These are phyloP conservation scores for Aythya baeri DNA, from an alignment of 2,113 vertebrate genomes.

Conservation along the genomic window DNA sequence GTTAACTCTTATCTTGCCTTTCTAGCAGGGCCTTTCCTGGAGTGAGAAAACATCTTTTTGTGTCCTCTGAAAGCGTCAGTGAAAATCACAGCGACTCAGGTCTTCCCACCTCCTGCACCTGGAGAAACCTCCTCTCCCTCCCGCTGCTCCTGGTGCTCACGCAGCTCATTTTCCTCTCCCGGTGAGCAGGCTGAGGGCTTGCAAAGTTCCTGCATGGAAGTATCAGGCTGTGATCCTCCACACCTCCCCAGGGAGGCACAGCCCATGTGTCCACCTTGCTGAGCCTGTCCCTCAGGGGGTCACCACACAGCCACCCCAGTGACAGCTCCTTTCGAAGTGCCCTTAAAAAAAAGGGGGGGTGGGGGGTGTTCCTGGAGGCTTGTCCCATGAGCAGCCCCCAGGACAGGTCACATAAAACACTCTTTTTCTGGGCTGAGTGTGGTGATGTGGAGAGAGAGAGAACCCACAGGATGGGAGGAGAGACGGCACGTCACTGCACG, in stretches of 20 bases:
- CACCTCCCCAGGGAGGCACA: not conserved
- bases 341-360: not conserved
- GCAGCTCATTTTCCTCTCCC: slow-evolving; percentile 23
- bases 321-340: not conserved
- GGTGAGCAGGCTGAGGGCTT: not conserved
- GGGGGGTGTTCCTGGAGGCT: not conserved
- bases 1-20: not conserved
- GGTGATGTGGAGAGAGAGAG: not conserved
- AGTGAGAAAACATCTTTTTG: not conserved
- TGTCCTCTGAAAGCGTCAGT: accelerated
- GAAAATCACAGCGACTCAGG: not conserved
- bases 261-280: not conserved
- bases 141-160: not conserved
- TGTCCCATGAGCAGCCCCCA: not conserved
- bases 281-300: not conserved
- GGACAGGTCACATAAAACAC: not conserved
- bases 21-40: not conserved
- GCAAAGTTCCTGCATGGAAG: not conserved
- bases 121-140: slow-evolving; percentile 12
- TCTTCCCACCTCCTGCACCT: not conserved
- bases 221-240: not conserved
- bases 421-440: not conserved
- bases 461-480: not conserved
- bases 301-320: not conserved
- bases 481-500: accelerated